Conservation (phyloP, 2,113 vertebrate species). For the Apistogramma diplotaenia region DNA sequence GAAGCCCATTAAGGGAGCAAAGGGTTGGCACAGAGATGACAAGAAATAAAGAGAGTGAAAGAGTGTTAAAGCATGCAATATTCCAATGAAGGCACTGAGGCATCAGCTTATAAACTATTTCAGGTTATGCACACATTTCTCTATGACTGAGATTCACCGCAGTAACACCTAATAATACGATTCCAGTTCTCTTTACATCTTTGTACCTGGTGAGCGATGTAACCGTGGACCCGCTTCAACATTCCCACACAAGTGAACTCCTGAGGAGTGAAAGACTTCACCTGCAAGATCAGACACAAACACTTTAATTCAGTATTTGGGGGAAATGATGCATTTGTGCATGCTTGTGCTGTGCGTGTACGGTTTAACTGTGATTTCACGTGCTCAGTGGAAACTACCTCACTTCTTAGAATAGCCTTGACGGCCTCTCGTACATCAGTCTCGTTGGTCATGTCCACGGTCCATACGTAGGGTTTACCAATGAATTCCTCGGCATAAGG, state of each 20-base stretch:
- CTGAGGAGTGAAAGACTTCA: slow-evolving; percentile 69
- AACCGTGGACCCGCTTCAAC: slow-evolving; percentile 69
- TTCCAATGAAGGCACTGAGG: no score
- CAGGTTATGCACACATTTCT: no score
- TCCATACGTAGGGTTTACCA: slow-evolving; percentile 74
- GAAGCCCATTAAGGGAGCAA: neutral
- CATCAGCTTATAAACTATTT: no score
- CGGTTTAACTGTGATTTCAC: neutral
- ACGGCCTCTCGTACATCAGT: slow-evolving; percentile 61
- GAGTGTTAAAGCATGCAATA: no score
- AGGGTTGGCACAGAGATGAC: no score
- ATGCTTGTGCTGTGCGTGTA: neutral
- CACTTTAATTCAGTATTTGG: neutral
- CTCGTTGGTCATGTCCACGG: slow-evolving; percentile 65
- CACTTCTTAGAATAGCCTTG: slow-evolving; percentile 54
- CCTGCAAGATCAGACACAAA: slow-evolving; percentile 52
- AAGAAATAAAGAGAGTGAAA: no score
- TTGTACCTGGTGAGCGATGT: slow-evolving; percentile 73
- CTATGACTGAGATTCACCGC: neutral
- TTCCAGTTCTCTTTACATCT: neutral
- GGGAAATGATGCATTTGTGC: neutral
- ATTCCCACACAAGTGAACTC: slow-evolving; percentile 75
- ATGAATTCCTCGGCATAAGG: slow-evolving; percentile 74
- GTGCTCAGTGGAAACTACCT: slow-evolving; percentile 42
- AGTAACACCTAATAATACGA: neutral